Conservation (phyloP, 2,113 vertebrate species). For the Ranitomeya imitator region DNA sequence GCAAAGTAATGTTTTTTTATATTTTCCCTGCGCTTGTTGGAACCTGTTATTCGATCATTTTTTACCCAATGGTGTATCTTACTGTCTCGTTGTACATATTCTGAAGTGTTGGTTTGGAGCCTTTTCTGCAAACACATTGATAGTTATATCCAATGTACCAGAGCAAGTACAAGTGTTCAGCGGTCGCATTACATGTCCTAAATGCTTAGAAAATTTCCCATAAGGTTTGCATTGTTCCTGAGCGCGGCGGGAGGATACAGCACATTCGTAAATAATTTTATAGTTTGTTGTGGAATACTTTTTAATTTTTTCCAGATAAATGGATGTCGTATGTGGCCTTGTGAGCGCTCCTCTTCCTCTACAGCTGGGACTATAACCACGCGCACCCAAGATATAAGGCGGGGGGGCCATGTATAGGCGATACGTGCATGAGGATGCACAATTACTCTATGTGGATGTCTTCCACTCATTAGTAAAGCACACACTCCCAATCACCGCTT, state of each 20-base stretch:
- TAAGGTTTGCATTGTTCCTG: neutral
- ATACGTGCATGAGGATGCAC: neutral
- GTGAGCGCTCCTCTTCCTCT: neutral
- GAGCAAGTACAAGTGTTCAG: neutral
- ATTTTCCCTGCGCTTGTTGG: too few relatives aligned
- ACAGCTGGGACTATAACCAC: neutral
- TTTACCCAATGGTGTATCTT: neutral
- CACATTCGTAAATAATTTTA: constrained; percentile 6
- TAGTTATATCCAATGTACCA: neutral
- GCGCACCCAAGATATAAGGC: too few relatives aligned
- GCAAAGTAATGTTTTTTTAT: too few relatives aligned
- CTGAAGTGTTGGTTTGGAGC: too few relatives aligned
- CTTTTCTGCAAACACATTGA: neutral
- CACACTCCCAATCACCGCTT: neutral
- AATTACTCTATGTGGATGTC: neutral
- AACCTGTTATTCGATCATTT: too few relatives aligned
- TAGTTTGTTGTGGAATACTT: neutral
- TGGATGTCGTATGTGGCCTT: neutral
- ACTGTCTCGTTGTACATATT: neutral
- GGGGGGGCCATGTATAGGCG: neutral
- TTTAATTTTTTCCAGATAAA: constrained; percentile 1
- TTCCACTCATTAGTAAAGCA: neutral
- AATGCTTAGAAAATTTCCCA: neutral
- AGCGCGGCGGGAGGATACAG: neutral
- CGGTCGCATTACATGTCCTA: neutral